These are phyloP conservation scores for Drosophila colorata DNA, from an alignment of 2,888 invertebrate genomes.

Conservation along the genomic window DNA sequence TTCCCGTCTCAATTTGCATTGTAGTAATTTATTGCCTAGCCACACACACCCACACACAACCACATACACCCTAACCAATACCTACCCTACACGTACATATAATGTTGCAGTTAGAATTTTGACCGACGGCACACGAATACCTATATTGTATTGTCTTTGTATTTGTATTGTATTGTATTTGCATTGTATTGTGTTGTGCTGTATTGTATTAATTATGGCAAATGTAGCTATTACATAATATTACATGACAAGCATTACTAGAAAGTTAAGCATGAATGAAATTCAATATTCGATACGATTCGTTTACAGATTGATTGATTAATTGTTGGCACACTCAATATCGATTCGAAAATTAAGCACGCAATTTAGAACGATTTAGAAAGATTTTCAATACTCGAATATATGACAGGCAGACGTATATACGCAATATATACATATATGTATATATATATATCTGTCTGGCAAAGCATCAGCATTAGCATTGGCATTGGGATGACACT, in stretches of 20 bases:
- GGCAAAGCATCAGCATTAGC: constrained; percentile 43
- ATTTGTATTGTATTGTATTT: constrained; percentile 42
- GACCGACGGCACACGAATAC: not conserved
- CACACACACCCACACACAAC: constrained; percentile 16
- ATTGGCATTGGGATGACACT: constrained; percentile 53
- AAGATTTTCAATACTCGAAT: constrained; percentile 69
- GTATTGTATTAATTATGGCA: constrained; percentile 56
- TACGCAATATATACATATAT: not conserved
- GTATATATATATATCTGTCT: not conserved
- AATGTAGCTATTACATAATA: constrained; percentile 42
- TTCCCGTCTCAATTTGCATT: constrained; percentile 46
- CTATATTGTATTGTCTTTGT: constrained; percentile 22
- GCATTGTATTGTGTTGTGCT: constrained; percentile 45
- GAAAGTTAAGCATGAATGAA: constrained; percentile 55
- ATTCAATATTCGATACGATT: constrained; percentile 26
- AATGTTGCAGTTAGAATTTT: constrained; percentile 41
- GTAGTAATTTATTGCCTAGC: constrained; percentile 63
- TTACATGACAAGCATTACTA: constrained; percentile 79
- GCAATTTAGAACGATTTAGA: constrained; percentile 51
- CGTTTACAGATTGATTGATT: constrained; percentile 8
- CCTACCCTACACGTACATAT: constrained; percentile 3
- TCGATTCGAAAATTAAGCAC: constrained; percentile 37
- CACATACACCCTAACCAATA: constrained; percentile 3
- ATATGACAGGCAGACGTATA: constrained; percentile 38
- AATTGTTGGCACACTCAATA: constrained; percentile 35